Evolutionary conservation across 2,797 vertebrate genomes (phyloP), one percentile per base, ranked within the genome.

Genomic region (Myotis daubentonii): DNA sequence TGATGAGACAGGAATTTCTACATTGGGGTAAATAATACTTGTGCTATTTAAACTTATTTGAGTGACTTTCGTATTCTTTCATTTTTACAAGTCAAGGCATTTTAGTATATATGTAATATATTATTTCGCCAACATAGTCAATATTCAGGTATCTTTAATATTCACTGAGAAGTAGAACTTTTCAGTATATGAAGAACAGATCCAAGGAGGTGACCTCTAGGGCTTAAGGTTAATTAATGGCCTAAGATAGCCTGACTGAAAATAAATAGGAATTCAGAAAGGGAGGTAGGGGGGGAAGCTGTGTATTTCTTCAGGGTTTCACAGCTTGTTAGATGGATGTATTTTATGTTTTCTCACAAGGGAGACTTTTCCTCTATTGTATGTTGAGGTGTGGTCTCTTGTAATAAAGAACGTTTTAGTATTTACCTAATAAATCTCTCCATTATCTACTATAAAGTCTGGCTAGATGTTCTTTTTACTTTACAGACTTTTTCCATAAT

Each of bases 261-360:
- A 93, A 86, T 89, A 89, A 90, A 88, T 38, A 44, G 8, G 65
- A 92, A 94, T 95, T 94, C 80, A 79, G 30, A 88, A 94, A 88
- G 36, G 49, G 25, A 82, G 57, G 36, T 11, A 13, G 19, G 10
- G 36, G 36, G 19, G 30, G n/a, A 85, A 65, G n/a, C 44, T 47
- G 3, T 53, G 51, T 72, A 15, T 89, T 92, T 91, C 60, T 91
- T 62, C 49, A 93, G 51, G 9, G n/a, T 84, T 90, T 95, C 65
- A 84, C 1, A 30, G 38, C 19, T 51, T 36, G 15, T 74, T 65
- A 57, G 30, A 82, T 57, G 66, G 57, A 51, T 7, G 0, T 41
- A n/a, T 96, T 94, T 85, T 93, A 55, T 85, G 51, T 93, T 95
- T 90, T 88, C 47, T 94, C 71, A 55, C 36, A 70, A 89, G 16